Evolutionary conservation across 2,113 vertebrate species (phyloP).

Genomic region (Epinephelus lanceolatus): DNA sequence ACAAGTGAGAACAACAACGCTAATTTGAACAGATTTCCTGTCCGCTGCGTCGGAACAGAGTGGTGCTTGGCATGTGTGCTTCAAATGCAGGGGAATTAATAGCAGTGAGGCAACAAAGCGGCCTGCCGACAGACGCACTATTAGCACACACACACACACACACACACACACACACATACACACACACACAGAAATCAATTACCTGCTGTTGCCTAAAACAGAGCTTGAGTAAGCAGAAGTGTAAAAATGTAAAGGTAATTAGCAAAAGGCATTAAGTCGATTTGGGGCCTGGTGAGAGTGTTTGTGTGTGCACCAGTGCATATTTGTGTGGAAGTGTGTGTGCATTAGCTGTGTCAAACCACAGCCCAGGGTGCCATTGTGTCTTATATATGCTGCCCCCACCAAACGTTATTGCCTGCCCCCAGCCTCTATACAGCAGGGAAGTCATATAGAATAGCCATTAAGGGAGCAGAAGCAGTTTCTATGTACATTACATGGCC

Average conservation of each 20-base stretch:
- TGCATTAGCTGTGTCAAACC: slow-evolving; percentile 35
- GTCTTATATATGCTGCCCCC: slow-evolving; percentile 27
- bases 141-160: slow-evolving; percentile 18
- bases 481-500: neutral
- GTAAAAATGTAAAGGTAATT: slow-evolving; percentile 79
- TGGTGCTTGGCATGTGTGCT: slow-evolving; percentile 19
- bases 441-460: neutral
- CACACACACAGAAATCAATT: slow-evolving; percentile 60
- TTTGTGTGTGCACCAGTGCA: slow-evolving; percentile 46
- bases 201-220: slow-evolving; percentile 61
- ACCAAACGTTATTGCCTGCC: slow-evolving; percentile 39
- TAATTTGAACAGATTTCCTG: slow-evolving; percentile 59
- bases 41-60: slow-evolving; percentile 18
- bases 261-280: slow-evolving; percentile 68
- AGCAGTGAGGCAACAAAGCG: slow-evolving; percentile 37
- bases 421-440: slow-evolving; percentile 27
- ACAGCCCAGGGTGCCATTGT: slow-evolving; percentile 55
- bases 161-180: slow-evolving; percentile 1
- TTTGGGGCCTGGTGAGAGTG: slow-evolving; percentile 50
- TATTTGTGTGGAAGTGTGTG: slow-evolving; percentile 29
- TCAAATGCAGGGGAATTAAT: slow-evolving; percentile 44
- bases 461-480: neutral
- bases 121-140: slow-evolving; percentile 14
- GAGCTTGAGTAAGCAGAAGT: slow-evolving; percentile 67
- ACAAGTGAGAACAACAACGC: slow-evolving; percentile 25